phyloP scores from a whole-genome alignment of 2,113 vertebrate species.

The Saccopteryx leptura region DNA sequence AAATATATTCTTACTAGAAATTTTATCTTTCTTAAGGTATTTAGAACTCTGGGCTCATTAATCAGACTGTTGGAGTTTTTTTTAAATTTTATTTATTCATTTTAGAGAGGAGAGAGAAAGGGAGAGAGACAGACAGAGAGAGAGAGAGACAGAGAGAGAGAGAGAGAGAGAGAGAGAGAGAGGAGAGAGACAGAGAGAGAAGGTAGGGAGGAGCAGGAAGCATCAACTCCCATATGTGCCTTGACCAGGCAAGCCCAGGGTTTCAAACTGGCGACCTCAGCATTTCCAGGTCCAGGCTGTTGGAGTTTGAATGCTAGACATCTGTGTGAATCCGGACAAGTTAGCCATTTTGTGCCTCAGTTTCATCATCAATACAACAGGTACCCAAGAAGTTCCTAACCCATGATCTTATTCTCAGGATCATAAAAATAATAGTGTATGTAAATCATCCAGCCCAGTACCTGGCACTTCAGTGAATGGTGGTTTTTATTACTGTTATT shows the following conservation, averaged over 20 bases:
- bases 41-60: slow-evolving; percentile 20
- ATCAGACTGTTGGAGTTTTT: neutral
- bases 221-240: no score
- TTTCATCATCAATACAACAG: slow-evolving; percentile 32
- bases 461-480: slow-evolving; percentile 18
- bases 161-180: no score
- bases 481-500: slow-evolving; percentile 64
- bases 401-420: neutral
- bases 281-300: neutral
- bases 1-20: slow-evolving; percentile 16
- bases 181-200: no score
- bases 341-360: neutral
- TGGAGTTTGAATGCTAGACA: slow-evolving; percentile 32
- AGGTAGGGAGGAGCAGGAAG: no score
- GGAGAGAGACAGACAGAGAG: no score
- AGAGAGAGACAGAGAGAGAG: no score
- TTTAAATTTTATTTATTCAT: no score
- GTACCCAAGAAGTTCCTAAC: neutral
- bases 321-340: slow-evolving; percentile 39
- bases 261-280: no score
- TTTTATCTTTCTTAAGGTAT: slow-evolving; percentile 46
- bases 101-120: no score
- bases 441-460: neutral
- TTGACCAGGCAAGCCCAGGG: no score
- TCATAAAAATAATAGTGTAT: slow-evolving; percentile 22